phyloP scores from a whole-genome alignment of 1,140 invertebrate species.

The Macrosteles quadrilineatus region DNA sequence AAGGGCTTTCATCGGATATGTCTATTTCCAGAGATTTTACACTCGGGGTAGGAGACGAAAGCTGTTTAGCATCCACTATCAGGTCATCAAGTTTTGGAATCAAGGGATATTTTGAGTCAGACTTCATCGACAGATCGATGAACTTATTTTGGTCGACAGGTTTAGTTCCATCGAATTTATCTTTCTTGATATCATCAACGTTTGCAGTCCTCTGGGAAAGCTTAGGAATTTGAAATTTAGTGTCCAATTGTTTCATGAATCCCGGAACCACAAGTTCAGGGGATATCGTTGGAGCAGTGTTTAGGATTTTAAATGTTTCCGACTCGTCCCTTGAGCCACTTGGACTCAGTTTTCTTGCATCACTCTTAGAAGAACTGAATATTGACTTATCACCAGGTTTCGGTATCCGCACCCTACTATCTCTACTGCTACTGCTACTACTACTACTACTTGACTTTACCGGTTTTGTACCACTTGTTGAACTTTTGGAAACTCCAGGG shows the following conservation, averaged over 20 bases:
- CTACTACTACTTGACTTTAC: constrained; percentile 59
- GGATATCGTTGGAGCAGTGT: constrained; percentile 57
- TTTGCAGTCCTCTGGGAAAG: constrained; percentile 58
- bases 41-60: neutral
- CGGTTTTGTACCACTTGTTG: constrained; percentile 48
- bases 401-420: constrained; percentile 53
- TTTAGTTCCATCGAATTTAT: constrained; percentile 31
- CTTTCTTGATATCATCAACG: constrained; percentile 12
- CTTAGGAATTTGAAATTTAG: constrained; percentile 86
- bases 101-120: constrained; percentile 32
- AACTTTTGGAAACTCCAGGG: constrained; percentile 50
- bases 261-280: constrained; percentile 64
- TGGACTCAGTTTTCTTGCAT: constrained; percentile 65
- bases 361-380: constrained; percentile 60
- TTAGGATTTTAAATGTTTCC: constrained; percentile 55
- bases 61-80: constrained; percentile 25
- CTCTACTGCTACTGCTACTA: constrained; percentile 57
- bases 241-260: constrained; percentile 74
- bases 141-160: constrained; percentile 20
- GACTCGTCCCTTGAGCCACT: constrained; percentile 59
- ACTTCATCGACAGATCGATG: constrained; percentile 24
- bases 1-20: neutral
- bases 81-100: constrained; percentile 35
- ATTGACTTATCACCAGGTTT: constrained; percentile 63
- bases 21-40: constrained; percentile 13